A percentile compares a stretch with the other conserved stretches of the same genome.
phyloP scores from a whole-genome alignment of 2,113 vertebrate genomes.

The Pedetes capensis region DNA sequence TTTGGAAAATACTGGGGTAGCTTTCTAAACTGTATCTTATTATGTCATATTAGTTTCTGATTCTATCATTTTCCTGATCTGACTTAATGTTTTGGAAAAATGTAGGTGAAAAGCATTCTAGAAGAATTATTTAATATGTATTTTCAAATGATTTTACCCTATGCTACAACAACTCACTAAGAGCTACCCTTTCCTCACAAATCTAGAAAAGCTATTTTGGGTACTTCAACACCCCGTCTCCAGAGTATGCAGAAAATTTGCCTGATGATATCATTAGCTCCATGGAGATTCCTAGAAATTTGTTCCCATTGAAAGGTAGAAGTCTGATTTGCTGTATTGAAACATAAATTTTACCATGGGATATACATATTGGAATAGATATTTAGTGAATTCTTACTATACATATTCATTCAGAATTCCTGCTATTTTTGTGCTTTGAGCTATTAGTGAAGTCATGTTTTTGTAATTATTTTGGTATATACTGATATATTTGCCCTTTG shows the following conservation, averaged over 20 bases:
- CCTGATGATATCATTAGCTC: neutral
- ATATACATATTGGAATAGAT: neutral
- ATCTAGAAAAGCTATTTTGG: neutral
- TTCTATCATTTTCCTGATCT: neutral
- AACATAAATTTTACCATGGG: neutral
- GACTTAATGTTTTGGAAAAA: neutral
- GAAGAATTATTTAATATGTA: neutral
- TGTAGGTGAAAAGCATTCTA: neutral
- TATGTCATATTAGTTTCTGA: neutral
- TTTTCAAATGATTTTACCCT: neutral
- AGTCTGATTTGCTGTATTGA: neutral
- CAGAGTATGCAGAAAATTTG: neutral
- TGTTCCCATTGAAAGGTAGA: neutral
- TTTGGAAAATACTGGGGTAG: neutral
- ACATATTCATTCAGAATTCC: neutral
- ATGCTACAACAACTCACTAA: neutral
- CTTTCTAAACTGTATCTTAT: neutral
- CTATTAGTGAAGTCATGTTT: neutral
- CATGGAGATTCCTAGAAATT: neutral
- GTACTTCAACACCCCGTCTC: neutral
- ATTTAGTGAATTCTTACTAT: neutral
- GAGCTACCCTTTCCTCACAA: neutral
- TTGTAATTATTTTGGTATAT: neutral
- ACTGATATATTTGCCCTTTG: neutral
- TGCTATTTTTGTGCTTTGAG: neutral